Evolutionary conservation across 1,140 invertebrate species (phyloP).

Genomic region (Solen grandis): DNA sequence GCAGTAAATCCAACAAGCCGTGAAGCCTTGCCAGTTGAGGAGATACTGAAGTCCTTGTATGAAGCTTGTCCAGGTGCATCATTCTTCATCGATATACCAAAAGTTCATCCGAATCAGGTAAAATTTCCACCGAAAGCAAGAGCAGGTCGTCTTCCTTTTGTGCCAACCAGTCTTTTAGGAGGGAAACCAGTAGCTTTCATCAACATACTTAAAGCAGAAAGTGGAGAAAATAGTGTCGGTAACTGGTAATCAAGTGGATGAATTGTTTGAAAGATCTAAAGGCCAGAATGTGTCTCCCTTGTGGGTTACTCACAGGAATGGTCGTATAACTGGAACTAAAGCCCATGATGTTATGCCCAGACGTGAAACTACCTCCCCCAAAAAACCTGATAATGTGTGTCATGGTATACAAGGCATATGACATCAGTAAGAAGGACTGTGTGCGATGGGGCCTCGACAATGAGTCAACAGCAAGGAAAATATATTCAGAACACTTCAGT

Average conservation of each 20-base stretch:
- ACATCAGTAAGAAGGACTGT: conserved; percentile 2
- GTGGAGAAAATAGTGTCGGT: not conserved
- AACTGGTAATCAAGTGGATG: not conserved
- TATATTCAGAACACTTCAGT: not conserved
- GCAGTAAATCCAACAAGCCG: not conserved
- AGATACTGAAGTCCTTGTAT: not conserved
- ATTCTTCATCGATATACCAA: not conserved
- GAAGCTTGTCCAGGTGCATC: not conserved
- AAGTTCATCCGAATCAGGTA: not conserved
- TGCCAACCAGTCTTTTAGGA: not conserved
- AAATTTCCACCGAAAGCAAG: not conserved
- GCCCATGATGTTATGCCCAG: not conserved
- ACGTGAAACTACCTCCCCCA: not conserved
- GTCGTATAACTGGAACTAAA: not conserved
- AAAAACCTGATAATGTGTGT: conserved; percentile 2
- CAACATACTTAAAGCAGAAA: not conserved
- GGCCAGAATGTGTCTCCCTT: not conserved
- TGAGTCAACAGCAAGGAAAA: not conserved
- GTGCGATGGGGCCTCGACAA: conserved; percentile 4
- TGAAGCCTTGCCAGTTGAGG: not conserved
- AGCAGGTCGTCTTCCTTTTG: not conserved
- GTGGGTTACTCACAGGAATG: conserved; percentile 5
- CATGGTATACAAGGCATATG: not conserved
- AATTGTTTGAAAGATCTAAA: not conserved
- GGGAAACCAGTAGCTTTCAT: not conserved